Base-by-base conservation (phyloP, 2,797 vertebrate species). In the Artibeus jamaicensis region DNA sequence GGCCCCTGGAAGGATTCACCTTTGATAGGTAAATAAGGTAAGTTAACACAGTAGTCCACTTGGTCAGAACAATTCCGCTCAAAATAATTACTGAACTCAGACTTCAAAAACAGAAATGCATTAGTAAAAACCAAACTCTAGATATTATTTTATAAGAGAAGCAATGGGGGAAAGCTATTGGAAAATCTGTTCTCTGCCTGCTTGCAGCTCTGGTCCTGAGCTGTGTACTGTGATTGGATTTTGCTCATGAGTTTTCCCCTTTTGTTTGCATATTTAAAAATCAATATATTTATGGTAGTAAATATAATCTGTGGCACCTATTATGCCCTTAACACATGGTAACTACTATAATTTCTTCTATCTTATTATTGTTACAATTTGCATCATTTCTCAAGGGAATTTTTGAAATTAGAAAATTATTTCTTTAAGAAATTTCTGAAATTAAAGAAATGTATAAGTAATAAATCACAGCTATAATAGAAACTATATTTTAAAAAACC, bases 361-460 rank as follows among this genome's bases (percentile, higher is more conserved):
- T 81, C 9, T 86, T 90, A 9, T 93, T 76, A 11, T 65, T 91
- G 9, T n/a, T 83, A n/a, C n/a, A 86, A 81, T 94, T 92, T 95
- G 5, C 24, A 85, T 79, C 86, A 82, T 87, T 7, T 8, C 39
- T 4, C 15, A 68, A 26, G 48, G 29, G 9, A 89, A 85, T 26
- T 90, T 91, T 21, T 82, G 0, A 81, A 96, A 89, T 65, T 92
- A 18, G 19, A 91, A 93, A 91, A 5, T 39, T 94, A 77, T 48
- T 76, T 18, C 18, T 93, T 65, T 65, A 89, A 85, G 34, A 91
- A 70, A 57, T 44, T 74, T 89, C 42, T 90, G 53, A 95, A 95
- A 93, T 84, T 90, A 50, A 42, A 85, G 8, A 78, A 53, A 8
- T 50, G 57, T 62, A 37, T 15, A 91, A 88, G 77, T 81, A 77